Percentiles rank a stretch among this genome's conserved stretches.
These are phyloP conservation scores for Ciona savignyi DNA, from an alignment of 23 tunicate genomes.

Conservation along the genomic window DNA sequence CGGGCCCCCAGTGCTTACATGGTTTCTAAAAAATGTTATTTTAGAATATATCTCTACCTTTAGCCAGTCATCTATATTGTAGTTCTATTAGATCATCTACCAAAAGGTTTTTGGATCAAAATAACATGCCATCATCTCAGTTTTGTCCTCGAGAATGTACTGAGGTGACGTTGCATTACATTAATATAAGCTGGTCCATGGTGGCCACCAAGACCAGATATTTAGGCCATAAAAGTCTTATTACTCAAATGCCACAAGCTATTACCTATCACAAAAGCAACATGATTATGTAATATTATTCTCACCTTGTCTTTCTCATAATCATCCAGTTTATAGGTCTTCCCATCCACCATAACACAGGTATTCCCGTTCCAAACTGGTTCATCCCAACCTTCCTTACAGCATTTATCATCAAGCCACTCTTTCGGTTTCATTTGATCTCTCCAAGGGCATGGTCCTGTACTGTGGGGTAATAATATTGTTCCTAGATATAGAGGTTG, in stretches of 20 bases:
- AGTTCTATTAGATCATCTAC: too few relatives aligned
- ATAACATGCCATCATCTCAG: too few relatives aligned
- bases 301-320: constrained; percentile 58
- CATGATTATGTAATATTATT: neutral
- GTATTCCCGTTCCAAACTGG: constrained; percentile 97
- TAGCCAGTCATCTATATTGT: neutral
- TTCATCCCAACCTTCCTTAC: constrained; percentile 53
- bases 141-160: too few relatives aligned
- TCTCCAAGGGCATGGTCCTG: constrained; percentile 82
- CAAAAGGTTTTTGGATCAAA: too few relatives aligned
- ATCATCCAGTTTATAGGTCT: constrained; percentile 45
- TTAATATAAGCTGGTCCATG: too few relatives aligned
- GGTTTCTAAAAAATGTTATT: constrained; percentile 27
- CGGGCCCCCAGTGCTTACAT: constrained; percentile 61
- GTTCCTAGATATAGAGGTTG: neutral
- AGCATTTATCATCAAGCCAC: constrained; percentile 59
- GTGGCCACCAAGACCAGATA: too few relatives aligned
- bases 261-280: neutral
- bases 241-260: too few relatives aligned
- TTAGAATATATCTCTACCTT: too few relatives aligned
- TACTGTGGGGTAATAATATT: constrained; percentile 11
- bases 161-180: too few relatives aligned
- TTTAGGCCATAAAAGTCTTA: too few relatives aligned
- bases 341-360: constrained; percentile 51
- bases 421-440: constrained; percentile 83